phyloP scores from a whole-genome alignment of 2,113 vertebrate species.

The Triplophysa tibetana region DNA sequence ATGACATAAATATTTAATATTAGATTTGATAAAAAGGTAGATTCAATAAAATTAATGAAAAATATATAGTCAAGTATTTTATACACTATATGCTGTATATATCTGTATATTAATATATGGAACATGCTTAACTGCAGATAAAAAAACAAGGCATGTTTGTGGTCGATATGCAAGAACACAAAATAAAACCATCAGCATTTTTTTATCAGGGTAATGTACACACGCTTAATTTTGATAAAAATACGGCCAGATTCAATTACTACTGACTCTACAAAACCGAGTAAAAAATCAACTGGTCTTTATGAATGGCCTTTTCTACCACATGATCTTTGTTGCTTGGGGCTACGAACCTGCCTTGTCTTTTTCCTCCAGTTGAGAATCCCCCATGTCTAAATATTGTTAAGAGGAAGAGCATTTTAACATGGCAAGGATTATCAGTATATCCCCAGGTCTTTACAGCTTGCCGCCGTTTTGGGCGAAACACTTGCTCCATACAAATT shows the following conservation, averaged over 20 bases:
- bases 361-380: constrained; percentile 67
- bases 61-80: too few species aligned
- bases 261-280: not conserved
- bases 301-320: constrained; percentile 61
- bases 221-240: too few species aligned
- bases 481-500: constrained; percentile 76
- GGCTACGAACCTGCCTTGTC: constrained; percentile 62
- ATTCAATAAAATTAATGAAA: too few species aligned
- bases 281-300: constrained; percentile 65
- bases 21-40: too few species aligned
- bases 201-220: too few species aligned
- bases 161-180: too few species aligned
- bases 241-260: not conserved
- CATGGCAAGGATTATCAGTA: constrained; percentile 73
- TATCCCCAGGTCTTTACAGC: constrained; percentile 72
- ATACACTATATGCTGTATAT: too few species aligned
- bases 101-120: too few species aligned
- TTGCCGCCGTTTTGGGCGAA: constrained; percentile 74
- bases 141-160: too few species aligned
- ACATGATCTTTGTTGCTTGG: constrained; percentile 50
- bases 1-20: too few species aligned
- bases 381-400: constrained; percentile 68
- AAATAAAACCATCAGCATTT: too few species aligned
- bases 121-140: too few species aligned
- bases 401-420: constrained; percentile 69